Conservation (phyloP, 1,140 invertebrate species). For the Caerostris darwini region DNA sequence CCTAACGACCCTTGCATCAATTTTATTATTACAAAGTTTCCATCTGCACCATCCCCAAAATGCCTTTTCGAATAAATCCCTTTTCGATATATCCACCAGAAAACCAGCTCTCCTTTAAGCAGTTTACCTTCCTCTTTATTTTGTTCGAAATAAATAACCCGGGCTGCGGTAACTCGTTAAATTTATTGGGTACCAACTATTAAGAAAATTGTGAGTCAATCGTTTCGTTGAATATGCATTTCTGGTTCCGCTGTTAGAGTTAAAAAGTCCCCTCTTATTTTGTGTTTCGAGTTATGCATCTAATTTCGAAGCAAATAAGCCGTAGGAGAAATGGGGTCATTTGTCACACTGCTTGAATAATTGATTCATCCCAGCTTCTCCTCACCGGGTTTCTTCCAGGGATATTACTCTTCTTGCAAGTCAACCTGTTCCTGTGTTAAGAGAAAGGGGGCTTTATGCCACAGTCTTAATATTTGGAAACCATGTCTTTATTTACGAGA, state of each 20-base stretch:
- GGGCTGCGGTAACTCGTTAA: background rate
- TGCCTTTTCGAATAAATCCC: conserved; percentile 20
- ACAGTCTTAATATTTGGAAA: background rate
- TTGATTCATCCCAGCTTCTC: conserved; percentile 14
- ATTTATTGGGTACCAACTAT: conserved; percentile 14
- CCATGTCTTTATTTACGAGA: background rate
- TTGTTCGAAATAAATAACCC: conserved; percentile 6
- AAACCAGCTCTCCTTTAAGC: background rate
- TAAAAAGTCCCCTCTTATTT: conserved; percentile 28
- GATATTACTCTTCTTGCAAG: background rate
- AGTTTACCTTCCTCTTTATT: background rate
- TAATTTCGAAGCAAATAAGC: background rate
- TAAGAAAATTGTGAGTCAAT: conserved; percentile 28
- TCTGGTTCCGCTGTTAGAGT: conserved; percentile 15
- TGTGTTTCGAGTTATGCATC: conserved; percentile 15
- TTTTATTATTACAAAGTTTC: background rate
- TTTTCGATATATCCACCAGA: background rate
- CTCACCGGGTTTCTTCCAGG: background rate
- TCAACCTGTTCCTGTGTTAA: background rate
- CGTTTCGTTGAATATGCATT: conserved; percentile 7
- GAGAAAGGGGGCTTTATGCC: background rate
- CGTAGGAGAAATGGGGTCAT: background rate
- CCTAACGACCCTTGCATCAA: background rate
- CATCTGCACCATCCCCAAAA: background rate
- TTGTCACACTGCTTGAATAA: background rate